A percentile compares a stretch with the other conserved stretches of the same genome.
Conservation (phyloP, 1,140 invertebrate species). For the Drosophila kohkoa region DNA sequence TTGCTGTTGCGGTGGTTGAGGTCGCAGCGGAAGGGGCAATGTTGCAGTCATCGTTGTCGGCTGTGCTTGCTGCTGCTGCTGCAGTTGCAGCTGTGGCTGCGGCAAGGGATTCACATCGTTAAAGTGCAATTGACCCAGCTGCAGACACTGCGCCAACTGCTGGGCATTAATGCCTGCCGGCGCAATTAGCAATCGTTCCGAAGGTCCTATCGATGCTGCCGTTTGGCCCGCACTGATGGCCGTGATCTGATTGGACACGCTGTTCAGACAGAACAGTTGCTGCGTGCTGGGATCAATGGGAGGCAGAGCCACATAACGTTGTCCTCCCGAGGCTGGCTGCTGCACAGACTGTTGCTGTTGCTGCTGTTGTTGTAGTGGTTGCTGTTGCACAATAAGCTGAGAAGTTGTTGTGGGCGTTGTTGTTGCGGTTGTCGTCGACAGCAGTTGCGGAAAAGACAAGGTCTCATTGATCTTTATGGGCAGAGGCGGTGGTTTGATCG, state of each 20-base stretch:
- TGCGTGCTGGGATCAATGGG: constrained; percentile 81
- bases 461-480: constrained; percentile 52
- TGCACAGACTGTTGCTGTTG: constrained; percentile 31
- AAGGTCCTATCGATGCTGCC: constrained; percentile 77
- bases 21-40: constrained; percentile 52
- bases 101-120: constrained; percentile 78
- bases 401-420: constrained; percentile 31
- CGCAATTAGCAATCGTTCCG: constrained; percentile 80
- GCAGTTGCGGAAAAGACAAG: constrained; percentile 52
- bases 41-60: constrained; percentile 45
- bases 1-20: constrained; percentile 76
- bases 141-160: constrained; percentile 81
- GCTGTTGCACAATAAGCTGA: constrained; percentile 57
- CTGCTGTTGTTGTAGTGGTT: constrained; percentile 45
- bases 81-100: constrained; percentile 35
- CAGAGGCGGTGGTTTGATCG: constrained; percentile 67
- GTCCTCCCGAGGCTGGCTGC: constrained; percentile 36
- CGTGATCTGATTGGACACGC: constrained; percentile 82
- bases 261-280: constrained; percentile 83
- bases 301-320: constrained; percentile 80
- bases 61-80: constrained; percentile 43
- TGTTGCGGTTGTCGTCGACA: constrained; percentile 42
- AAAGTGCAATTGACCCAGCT: constrained; percentile 82
- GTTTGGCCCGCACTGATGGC: constrained; percentile 81
- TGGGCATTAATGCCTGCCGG: constrained; percentile 84